phyloP scores from a whole-genome alignment of 2,113 vertebrate genomes.

The Siniperca knerii region DNA sequence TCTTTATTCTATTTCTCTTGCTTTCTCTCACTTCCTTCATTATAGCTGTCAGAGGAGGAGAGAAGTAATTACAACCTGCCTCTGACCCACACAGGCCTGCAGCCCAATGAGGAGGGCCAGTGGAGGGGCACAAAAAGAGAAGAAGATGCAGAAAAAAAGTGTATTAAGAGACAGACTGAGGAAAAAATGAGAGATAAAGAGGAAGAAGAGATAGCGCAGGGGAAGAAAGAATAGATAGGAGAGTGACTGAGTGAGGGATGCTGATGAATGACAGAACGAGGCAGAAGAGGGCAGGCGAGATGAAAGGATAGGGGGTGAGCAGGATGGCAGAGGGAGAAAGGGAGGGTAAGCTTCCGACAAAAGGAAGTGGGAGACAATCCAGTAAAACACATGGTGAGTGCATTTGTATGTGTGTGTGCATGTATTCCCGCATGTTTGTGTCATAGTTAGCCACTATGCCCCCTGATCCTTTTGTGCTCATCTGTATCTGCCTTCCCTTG shows the following conservation, averaged over 20 bases:
- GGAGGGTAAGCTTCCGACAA: conserved; percentile 78
- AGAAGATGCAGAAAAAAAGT: background rate
- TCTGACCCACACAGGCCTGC: conserved; percentile 68
- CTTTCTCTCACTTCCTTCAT: conserved; percentile 25
- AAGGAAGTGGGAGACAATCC: conserved; percentile 80
- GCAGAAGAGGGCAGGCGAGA: conserved; percentile 56
- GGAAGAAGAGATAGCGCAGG: background rate
- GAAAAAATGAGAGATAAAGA: background rate
- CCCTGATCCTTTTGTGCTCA: too few relatives aligned
- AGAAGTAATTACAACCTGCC: conserved; percentile 75
- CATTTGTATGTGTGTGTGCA: conserved; percentile 15
- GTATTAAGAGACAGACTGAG: background rate
- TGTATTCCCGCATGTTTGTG: conserved; percentile 19
- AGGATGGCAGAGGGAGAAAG: conserved; percentile 66
- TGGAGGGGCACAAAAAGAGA: conserved; percentile 12
- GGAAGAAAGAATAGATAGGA: conserved; percentile 17
- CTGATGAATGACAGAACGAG: conserved; percentile 52
- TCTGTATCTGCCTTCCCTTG: too few relatives aligned
- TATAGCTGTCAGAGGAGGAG: conserved; percentile 60
- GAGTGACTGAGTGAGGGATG: conserved; percentile 1
- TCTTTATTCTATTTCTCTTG: conserved; percentile 9
- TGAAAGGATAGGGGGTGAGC: conserved; percentile 55
- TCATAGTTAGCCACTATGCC: too few relatives aligned
- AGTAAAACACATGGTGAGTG: conserved; percentile 70
- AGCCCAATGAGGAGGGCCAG: conserved; percentile 48